Evolutionary conservation across 30 jellyfish, hydroid and myxozoan species (phyloP), one percentile per base, ranked within the genome.

Genomic region (Rhopilema esculentum): DNA sequence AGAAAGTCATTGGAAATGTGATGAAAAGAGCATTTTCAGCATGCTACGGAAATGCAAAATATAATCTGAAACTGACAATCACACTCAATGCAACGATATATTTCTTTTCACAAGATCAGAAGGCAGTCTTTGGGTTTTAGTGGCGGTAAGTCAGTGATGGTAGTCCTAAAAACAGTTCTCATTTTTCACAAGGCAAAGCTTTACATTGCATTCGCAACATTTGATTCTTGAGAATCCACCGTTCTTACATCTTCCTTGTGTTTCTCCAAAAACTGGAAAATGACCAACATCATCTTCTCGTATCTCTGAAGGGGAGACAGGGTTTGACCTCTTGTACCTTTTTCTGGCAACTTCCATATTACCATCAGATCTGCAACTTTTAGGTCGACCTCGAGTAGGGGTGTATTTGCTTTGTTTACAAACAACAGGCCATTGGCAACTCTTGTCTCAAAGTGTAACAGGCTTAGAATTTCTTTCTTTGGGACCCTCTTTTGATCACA

Each of bases 61-160:
- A n/a, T n/a, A n/a, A n/a, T n/a, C n/a, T n/a, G n/a, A n/a, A n/a
- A n/a, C n/a, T n/a, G n/a, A n/a, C n/a, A n/a, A n/a, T n/a, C n/a
- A n/a, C n/a, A n/a, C n/a, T n/a, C n/a, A n/a, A n/a, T n/a, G n/a
- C n/a, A n/a, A n/a, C n/a, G n/a, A n/a, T n/a, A n/a, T n/a, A n/a
- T n/a, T n/a, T n/a, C n/a, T n/a, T n/a, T n/a, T n/a, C n/a, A n/a
- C n/a, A n/a, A n/a, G n/a, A n/a, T n/a, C n/a, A n/a, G n/a, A n/a
- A n/a, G n/a, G n/a, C n/a, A n/a, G n/a, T n/a, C n/a, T n/a, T n/a
- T n/a, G n/a, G n/a, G n/a, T n/a, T n/a, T n/a, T n/a, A n/a, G n/a
- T n/a, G n/a, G n/a, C n/a, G n/a, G n/a, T n/a, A n/a, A n/a, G n/a
- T 51, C 66, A 51, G 66, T 51, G 66, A 66, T 66, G 77, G 77